phyloP scores from a whole-genome alignment of 2,113 vertebrate species.

The Heloderma charlesbogerti region DNA sequence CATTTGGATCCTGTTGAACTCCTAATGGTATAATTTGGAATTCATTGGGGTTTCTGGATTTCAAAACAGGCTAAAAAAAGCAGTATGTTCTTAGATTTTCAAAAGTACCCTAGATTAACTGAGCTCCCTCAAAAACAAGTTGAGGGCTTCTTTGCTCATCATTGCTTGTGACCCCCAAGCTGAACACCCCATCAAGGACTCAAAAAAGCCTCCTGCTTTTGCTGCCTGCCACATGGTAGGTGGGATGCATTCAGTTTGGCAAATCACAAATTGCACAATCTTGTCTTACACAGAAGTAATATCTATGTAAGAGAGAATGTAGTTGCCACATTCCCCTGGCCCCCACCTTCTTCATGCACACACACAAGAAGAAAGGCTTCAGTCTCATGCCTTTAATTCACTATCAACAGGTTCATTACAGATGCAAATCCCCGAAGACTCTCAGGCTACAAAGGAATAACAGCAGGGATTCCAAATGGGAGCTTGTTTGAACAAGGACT shows the following conservation, averaged over 20 bases:
- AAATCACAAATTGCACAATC: not conserved
- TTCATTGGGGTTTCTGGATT: too few relatives aligned
- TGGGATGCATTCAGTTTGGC: not conserved
- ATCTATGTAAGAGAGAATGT: not conserved
- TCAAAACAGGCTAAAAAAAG: not conserved
- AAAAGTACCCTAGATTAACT: not conserved
- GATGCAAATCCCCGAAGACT: too few relatives aligned
- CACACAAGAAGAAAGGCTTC: too few relatives aligned
- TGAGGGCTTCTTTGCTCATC: not conserved
- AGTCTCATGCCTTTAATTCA: too few relatives aligned
- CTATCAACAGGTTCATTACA: too few relatives aligned
- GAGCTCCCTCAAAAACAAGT: not conserved
- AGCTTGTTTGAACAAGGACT: too few relatives aligned
- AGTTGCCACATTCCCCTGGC: too few relatives aligned
- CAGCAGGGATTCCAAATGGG: too few relatives aligned
- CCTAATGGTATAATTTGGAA: too few relatives aligned
- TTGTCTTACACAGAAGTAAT: not conserved
- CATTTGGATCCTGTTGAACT: too few relatives aligned
- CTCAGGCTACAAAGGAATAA: too few relatives aligned
- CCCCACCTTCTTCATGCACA: too few relatives aligned
- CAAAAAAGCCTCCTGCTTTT: not conserved
- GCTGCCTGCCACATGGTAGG: not conserved
- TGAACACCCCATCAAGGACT: not conserved
- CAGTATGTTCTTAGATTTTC: not conserved
- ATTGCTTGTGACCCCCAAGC: not conserved